Base-by-base conservation (phyloP, 2,797 vertebrate species). In the Peromyscus melanophrys region DNA sequence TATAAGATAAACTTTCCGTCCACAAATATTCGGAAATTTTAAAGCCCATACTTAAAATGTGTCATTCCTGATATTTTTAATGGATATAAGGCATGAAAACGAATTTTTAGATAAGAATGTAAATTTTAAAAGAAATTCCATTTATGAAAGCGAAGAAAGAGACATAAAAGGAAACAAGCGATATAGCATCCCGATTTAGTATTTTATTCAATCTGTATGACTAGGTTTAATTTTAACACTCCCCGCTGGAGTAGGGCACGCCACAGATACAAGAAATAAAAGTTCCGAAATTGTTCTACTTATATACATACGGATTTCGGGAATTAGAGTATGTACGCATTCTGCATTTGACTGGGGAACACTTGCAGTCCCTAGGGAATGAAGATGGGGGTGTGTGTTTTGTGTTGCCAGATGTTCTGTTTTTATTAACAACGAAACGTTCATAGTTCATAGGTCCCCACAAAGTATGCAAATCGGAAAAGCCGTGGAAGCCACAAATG, bases 181-280 rank as follows among this genome's bases (percentile, higher is more conserved):
- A 86, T 73, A 16, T 1, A 2, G 12, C 34, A 31, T 59, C 34
- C 19, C 25, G 19, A 34, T 46, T 90, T 93, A 65, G 25, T 65
- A 75, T 94, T 98, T 98, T 97, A 98, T 97, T 97, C 91, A n/a
- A 16, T 90, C 61, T 83, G 14, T 27, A 37, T 21, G 73, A n/a
- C 27, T 88, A 92, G 21, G 80, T 52, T 95, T 89, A 92, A 40
- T 83, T 92, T 96, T 77, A 94, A 81, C 69, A 92, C 13, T n/a
- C 57, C 21, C 67, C 43, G 57, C 34, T 49, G 7, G 43, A 92
- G 76, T 57, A 77, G 49, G 71, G 57, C 73, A 91, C 11, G 17
- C 75, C 57, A 46, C 57, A 89, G 40, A 88, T 29, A 40, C 37
- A 82, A 55, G 85, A 93, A 96, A 95, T 63, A 90, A 97, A 80